These are phyloP conservation scores for Tupaia chinensis DNA, from an alignment of 2,113 vertebrate genomes.

Conservation along the genomic window DNA sequence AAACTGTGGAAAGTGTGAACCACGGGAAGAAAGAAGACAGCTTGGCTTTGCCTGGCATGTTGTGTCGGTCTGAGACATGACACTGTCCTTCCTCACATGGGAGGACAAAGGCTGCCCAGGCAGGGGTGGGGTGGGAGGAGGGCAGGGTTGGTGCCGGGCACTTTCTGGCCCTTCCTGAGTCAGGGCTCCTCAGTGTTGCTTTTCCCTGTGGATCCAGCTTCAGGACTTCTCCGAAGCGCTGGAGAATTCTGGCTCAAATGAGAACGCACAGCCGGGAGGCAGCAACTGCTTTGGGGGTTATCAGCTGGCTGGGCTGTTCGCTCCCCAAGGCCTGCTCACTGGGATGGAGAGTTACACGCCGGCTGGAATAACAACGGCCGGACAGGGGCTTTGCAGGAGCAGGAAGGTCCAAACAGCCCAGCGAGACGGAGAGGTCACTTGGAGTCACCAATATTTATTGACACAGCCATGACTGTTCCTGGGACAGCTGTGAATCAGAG, in stretches of 20 bases:
- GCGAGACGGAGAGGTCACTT: conserved; percentile 75
- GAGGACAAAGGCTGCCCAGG: background rate
- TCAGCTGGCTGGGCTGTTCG: background rate
- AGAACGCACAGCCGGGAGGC: background rate
- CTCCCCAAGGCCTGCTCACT: rapidly evolving
- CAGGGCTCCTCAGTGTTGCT: background rate
- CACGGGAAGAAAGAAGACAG: background rate
- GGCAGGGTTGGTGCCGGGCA: rapidly evolving
- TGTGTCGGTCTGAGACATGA: rapidly evolving
- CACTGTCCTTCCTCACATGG: rapidly evolving
- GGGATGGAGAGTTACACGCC: background rate
- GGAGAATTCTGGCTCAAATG: too few relatives aligned
- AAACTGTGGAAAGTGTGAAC: background rate
- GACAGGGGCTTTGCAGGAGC: conserved; percentile 58
- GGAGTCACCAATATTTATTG: conserved; percentile 78
- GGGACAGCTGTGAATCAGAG: conserved; percentile 82
- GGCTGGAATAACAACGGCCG: conserved; percentile 45
- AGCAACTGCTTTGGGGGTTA: background rate
- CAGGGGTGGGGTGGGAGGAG: background rate
- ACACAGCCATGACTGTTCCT: conserved; percentile 78
- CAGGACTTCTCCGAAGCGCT: background rate
- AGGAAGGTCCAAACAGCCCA: conserved; percentile 70
- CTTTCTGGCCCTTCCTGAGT: background rate
- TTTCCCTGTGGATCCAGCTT: rapidly evolving
- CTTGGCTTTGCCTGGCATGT: rapidly evolving